Conservation (phyloP, 2,888 invertebrate genomes). For the Pediacus dermestoides region DNA sequence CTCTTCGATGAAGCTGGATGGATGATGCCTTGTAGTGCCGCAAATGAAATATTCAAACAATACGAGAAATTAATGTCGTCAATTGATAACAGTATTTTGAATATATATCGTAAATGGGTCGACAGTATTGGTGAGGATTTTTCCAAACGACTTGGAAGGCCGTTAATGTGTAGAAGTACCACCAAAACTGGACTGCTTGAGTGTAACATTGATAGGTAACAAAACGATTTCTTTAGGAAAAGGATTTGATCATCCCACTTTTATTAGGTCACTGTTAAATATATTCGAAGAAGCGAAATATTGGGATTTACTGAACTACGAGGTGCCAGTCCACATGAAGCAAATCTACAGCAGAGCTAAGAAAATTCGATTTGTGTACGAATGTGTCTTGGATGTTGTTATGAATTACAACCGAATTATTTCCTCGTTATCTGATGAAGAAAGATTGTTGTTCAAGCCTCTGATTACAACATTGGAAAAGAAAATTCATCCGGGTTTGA, state of each 20-base stretch:
- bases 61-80: slow-evolving; percentile 60
- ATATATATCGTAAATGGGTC: slow-evolving; percentile 57
- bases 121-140: slow-evolving; percentile 61
- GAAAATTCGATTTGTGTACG: slow-evolving; percentile 60
- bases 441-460: slow-evolving; percentile 73
- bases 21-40: slow-evolving; percentile 71
- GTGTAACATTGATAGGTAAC: slow-evolving; percentile 75
- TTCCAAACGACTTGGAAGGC: slow-evolving; percentile 60
- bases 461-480: slow-evolving; percentile 61
- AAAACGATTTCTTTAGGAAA: slow-evolving; percentile 6
- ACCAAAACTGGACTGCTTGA: slow-evolving; percentile 65
- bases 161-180: slow-evolving; percentile 67
- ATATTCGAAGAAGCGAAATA: slow-evolving; percentile 69
- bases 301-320: slow-evolving; percentile 68
- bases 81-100: slow-evolving; percentile 56
- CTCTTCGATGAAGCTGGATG: slow-evolving; percentile 71
- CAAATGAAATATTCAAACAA: slow-evolving; percentile 67
- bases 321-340: slow-evolving; percentile 65
- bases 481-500: slow-evolving; percentile 70
- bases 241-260: slow-evolving; percentile 10
- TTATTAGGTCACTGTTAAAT: slow-evolving; percentile 59
- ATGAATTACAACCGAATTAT: slow-evolving; percentile 76
- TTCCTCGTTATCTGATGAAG: slow-evolving; percentile 70
- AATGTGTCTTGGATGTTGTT: slow-evolving; percentile 68
- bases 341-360: slow-evolving; percentile 61